A percentile compares a stretch with the other conserved stretches of the same genome.
Conservation (phyloP, 2,113 vertebrate genomes). For the Loxodonta africana region DNA sequence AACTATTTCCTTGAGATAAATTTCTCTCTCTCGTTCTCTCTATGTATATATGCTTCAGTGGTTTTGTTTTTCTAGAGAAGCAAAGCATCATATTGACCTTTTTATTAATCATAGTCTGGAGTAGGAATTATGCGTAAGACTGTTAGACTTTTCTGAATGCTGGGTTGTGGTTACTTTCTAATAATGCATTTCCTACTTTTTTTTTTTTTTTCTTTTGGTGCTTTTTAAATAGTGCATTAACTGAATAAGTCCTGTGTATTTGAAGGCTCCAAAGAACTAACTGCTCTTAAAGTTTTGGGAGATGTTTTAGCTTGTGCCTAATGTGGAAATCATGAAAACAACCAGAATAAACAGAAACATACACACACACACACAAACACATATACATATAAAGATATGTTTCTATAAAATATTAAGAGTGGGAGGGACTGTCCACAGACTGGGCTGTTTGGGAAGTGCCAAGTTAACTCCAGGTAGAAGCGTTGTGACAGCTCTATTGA, state of each 20-base stretch:
- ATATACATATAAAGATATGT: neutral
- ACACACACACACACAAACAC: neutral
- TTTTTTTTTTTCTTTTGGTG: too few species aligned
- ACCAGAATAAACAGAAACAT: neutral
- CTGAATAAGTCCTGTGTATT: neutral
- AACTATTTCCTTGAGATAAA: too few species aligned
- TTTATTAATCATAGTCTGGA: neutral
- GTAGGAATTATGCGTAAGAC: neutral
- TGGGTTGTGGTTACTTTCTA: conserved; percentile 16
- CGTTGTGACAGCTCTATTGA: neutral
- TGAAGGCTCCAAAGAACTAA: neutral
- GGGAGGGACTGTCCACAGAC: neutral
- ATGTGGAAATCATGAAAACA: neutral
- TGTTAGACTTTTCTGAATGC: neutral
- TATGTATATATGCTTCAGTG: too few species aligned
- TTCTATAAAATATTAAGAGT: neutral
- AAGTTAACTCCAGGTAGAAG: neutral
- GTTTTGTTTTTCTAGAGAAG: neutral
- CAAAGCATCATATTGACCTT: neutral
- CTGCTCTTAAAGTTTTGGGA: neutral
- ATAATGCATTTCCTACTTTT: neutral
- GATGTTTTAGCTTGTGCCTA: neutral
- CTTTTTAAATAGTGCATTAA: neutral
- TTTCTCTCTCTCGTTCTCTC: too few species aligned
- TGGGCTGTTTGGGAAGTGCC: neutral